Evolutionary conservation across 2,888 invertebrate genomes (phyloP), one percentile per base, ranked within the genome.

Genomic region (Pollenia griseotomentosa): DNA sequence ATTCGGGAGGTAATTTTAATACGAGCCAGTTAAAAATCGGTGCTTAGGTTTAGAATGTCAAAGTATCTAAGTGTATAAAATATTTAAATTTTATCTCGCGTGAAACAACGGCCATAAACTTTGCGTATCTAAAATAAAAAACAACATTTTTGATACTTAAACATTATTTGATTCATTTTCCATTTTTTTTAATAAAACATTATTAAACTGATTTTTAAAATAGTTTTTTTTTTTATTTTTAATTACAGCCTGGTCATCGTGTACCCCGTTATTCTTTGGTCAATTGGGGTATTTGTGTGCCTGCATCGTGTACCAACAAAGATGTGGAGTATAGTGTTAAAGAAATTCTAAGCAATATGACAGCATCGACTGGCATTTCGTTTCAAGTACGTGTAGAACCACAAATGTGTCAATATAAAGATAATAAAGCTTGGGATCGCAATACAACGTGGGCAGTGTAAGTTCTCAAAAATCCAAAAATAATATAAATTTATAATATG

Each of bases 271-370:
- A 95, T 90, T 95, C 95, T 5, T 94, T 95, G 16, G 94, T 96
- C 70, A 95, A 96, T 89, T 96, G 96, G 96, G 96, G 95, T 3
- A 90, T 96, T 14, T 96, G 96, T 90, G 94, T 95, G n/a, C 96
- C 96, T 2, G 94, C 94, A 5, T 94, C 94, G 0, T 96, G 96
- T 91, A 94, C 94, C 0, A 88, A 94, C 10, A 90, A 93, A 33
- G 96, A 96, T 89, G 95, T 96, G 1, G 94, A 95, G 90, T 92
- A 94, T 19, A 94, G 95, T 2, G 92, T 96, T 46, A 93, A 93
- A 65, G 93, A 94, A 66, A 94, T 93, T 3, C 90, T 96, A 12
- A 91, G 92, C 6, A 94, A 93, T 65, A 93, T 95, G 87, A 93
- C 95, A 1, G 91, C 93, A 6, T 93, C 94, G 2, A 95, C 95